Percentiles rank a stretch among this genome's conserved stretches.
These are phyloP conservation scores for Leptosomus discolor DNA, from an alignment of 2,113 vertebrate species.

Conservation along the genomic window DNA sequence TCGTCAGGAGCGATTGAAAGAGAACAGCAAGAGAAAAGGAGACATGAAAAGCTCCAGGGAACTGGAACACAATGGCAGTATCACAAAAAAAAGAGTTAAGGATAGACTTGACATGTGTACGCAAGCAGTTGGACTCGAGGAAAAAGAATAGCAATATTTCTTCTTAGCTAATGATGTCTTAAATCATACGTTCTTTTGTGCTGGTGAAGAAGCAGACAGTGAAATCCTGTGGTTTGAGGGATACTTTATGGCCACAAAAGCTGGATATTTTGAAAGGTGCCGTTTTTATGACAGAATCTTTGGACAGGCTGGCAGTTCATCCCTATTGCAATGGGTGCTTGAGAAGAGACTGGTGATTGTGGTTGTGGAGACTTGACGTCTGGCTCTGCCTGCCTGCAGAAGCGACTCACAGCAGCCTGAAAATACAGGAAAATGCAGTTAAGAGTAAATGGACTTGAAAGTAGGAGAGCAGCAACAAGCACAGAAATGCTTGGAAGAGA, in stretches of 20 bases:
- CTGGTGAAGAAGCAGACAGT: not conserved
- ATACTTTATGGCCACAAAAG: not conserved
- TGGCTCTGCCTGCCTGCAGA: not conserved
- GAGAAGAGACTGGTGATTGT: not conserved
- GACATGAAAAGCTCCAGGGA: not conserved
- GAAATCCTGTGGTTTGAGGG: not conserved
- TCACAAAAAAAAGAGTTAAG: not conserved
- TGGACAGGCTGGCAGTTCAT: not conserved
- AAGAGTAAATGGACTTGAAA: not conserved
- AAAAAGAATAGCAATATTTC: not conserved
- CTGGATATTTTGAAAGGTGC: not conserved
- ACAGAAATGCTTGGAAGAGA: not conserved
- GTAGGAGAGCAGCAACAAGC: not conserved
- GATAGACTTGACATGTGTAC: not conserved
- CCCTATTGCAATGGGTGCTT: not conserved
- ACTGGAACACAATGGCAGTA: not conserved
- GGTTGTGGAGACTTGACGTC: not conserved
- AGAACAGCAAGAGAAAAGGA: not conserved
- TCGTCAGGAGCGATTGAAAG: rapidly evolving
- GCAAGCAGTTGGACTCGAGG: not conserved
- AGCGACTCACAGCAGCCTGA: not conserved
- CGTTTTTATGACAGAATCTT: not conserved
- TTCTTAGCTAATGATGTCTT: not conserved
- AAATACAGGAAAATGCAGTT: not conserved
- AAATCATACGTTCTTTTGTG: not conserved